Evolutionary conservation across 2,113 vertebrate genomes (phyloP).

Genomic region (Lophius piscatorius): DNA sequence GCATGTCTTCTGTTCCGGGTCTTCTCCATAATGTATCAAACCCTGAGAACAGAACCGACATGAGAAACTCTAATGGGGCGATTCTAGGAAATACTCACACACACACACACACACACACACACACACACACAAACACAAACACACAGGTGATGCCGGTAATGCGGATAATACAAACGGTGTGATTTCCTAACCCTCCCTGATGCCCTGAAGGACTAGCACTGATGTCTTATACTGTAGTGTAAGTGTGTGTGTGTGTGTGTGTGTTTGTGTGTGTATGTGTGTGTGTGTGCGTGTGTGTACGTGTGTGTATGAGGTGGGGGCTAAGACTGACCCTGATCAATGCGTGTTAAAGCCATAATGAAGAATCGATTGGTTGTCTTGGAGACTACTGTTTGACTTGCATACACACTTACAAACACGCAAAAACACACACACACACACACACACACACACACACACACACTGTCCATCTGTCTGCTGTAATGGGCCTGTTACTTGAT

Average conservation of each 20-base stretch:
- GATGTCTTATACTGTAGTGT: conserved; percentile 60
- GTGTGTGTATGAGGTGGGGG: background rate
- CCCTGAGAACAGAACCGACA: too few species aligned
- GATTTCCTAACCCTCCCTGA: conserved; percentile 51
- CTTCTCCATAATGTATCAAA: too few species aligned
- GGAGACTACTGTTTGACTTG: conserved; percentile 50
- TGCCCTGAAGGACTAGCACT: conserved; percentile 60
- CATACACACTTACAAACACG: too few species aligned
- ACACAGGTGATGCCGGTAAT: conserved; percentile 25
- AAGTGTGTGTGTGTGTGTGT: conserved; percentile 16
- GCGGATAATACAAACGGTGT: conserved; percentile 52
- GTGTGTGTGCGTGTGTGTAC: conserved; percentile 6
- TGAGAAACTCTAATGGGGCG: too few species aligned
- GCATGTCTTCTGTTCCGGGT: too few species aligned
- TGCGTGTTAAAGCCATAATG: conserved; percentile 72
- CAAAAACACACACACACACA: conserved; percentile 15
- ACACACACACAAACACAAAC: background rate
- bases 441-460: conserved; percentile 19
- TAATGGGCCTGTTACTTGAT: conserved; percentile 62
- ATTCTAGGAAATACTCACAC: conserved; percentile 12
- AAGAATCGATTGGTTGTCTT: conserved; percentile 70
- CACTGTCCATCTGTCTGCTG: conserved; percentile 34
- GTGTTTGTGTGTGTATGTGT: conserved; percentile 8
- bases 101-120: conserved; percentile 3
- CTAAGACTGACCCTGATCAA: conserved; percentile 66